Base-by-base conservation (phyloP, 2,888 invertebrate genomes). In the Oligia latruncula region DNA sequence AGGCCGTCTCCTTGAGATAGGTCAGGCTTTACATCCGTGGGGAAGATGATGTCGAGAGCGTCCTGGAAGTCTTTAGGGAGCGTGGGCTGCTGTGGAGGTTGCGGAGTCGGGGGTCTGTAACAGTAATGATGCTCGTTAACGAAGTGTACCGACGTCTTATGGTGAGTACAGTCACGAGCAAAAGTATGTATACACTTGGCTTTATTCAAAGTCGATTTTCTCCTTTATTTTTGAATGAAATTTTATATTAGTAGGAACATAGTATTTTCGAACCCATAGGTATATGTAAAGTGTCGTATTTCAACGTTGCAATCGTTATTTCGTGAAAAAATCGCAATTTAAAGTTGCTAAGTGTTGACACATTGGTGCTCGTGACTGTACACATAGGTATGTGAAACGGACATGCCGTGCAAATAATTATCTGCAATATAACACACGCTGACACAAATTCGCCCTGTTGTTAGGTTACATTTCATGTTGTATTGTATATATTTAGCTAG, bases 31-130 rank as follows among this genome's bases (percentile, higher is more conserved):
- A 93, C 93, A 9, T 94, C 95, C 0, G 95, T 91, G 0, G 98
- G 98, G 93, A 98, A 98, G 77, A 98, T 97, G 60, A 98, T 97
- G 91, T 98, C 97, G 8, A 98, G 94, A 0, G 98, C 98, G 77
- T 98, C 98, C 84, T 98, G 98, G 89, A 98, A 97, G 94, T 98
- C 98, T 86, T 97, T 97, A 4, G 97, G 97, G 1, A 98, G 93
- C 67, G 87, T 88, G n/a, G 93, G 92, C 74, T 87, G 92, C 73
- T 84, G 89, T 15, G 90, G 90, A 15, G 87, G 72, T 5, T 72
- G 84, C 1, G 86, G 80, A 0, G 83, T 71, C 23, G 74, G 86
- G 46, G 86, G 62, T 20, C 86, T 86, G 77, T 8, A 83, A 83
- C 43, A 66, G n/a, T 8, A 4, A 60, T 66, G 29, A 5, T 4